A percentile compares a stretch with the other conserved stretches of the same genome.
Evolutionary conservation across 2,797 vertebrate genomes (phyloP).

Genomic region (Sebastes trivittatus): DNA sequence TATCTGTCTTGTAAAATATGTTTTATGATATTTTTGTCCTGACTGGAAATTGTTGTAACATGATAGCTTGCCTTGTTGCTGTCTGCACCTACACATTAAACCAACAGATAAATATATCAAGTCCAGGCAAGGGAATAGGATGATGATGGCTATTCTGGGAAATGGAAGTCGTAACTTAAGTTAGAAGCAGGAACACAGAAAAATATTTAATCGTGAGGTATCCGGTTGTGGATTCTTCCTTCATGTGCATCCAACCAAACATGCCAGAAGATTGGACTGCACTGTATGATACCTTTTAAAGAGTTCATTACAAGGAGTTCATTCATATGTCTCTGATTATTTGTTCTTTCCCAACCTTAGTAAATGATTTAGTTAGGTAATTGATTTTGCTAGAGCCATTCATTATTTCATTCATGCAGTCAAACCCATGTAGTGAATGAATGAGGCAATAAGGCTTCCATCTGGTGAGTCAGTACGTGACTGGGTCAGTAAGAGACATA

Average conservation of each 20-base stretch:
- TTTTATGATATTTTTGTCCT: slow-evolving; percentile 23
- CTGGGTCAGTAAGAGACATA: not conserved
- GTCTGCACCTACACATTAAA: slow-evolving; percentile 1
- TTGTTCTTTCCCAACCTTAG: slow-evolving; percentile 2
- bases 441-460: slow-evolving; percentile 3
- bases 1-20: not conserved
- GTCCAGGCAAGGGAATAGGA: slow-evolving; percentile 4
- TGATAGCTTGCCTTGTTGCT: not conserved
- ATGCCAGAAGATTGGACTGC: not conserved
- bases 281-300: not conserved
- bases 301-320: not conserved
- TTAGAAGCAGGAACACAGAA: not conserved
- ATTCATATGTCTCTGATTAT: slow-evolving; percentile 1
- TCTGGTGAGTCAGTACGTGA: slow-evolving; percentile 5
- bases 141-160: slow-evolving; percentile 21
- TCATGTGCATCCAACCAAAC: not conserved
- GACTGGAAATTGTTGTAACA: slow-evolving; percentile 21
- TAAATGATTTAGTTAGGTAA: not conserved
- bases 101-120: not conserved
- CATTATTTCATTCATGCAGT: slow-evolving; percentile 6
- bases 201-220: not conserved
- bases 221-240: not conserved
- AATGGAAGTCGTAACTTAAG: not conserved
- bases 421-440: slow-evolving; percentile 2
- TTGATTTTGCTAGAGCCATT: not conserved